Percentiles rank a stretch among this genome's conserved stretches.
Conservation (phyloP, 2,888 invertebrate species). For the Nephrotoma guestfalica region DNA sequence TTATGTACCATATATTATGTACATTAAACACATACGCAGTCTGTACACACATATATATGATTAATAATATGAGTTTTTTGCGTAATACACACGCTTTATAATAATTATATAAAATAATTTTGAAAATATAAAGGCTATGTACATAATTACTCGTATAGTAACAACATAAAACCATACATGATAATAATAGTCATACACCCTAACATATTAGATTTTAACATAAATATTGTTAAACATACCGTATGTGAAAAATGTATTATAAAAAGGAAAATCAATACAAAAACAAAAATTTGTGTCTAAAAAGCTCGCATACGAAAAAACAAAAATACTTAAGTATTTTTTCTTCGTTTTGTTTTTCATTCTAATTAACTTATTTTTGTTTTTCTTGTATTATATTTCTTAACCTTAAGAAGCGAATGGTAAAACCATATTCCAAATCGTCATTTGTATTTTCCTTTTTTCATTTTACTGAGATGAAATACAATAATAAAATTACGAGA, state of each 20-base stretch:
- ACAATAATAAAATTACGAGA: not conserved
- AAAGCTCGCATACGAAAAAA: not conserved
- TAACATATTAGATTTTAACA: not conserved
- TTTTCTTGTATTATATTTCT: not conserved
- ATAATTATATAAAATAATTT: not conserved
- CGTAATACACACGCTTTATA: not conserved
- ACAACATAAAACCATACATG: not conserved
- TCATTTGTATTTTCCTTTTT: not conserved
- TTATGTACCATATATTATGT: not conserved
- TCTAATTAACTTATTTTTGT: not conserved
- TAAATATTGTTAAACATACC: not conserved
- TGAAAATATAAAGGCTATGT: not conserved
- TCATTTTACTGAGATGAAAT: not conserved
- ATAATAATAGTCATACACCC: not conserved
- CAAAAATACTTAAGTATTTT: not conserved
- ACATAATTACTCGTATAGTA: not conserved
- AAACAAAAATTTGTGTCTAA: not conserved
- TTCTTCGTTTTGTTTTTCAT: not conserved
- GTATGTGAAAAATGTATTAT: not conserved
- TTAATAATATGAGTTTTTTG: not conserved
- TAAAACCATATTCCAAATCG: not conserved
- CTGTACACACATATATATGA: not conserved
- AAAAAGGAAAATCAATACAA: not conserved
- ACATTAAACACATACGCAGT: not conserved
- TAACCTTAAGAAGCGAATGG: not conserved